Evolutionary conservation across 2,113 vertebrate genomes (phyloP), one percentile per base, ranked within the genome.

Genomic region (Ammodytes marinus): DNA sequence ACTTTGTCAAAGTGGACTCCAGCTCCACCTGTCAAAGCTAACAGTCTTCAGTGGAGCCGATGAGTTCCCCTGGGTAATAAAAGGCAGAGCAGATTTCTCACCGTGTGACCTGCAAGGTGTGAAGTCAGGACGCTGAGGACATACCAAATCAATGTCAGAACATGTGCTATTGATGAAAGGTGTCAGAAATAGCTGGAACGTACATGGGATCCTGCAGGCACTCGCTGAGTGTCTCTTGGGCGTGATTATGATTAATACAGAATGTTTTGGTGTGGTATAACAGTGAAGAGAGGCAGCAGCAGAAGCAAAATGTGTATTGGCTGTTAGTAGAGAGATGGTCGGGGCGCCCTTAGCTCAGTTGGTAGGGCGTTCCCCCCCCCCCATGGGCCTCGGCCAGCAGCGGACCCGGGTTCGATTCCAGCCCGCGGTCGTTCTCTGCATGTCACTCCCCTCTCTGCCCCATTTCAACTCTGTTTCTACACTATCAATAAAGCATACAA

Each of bases 71-170:
- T 0, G 91, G 91, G 94, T 91, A 90, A 90, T 90, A 86, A 89
- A 89, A 47, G 3, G 52, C 52, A 74, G 88, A 74, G 88, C 84
- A 77, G 87, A 54, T 87, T 88, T 90, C 73, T 61, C 89, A 82
- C 83, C 39, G 12, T 45, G 82, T 90, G 89, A 94, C 93, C 92
- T 78, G 79, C 60, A 54, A 86, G 90, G 82, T 85, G 87, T 66
- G 74, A 73, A 90, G 76, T 78, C 82, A 66, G 88, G 87, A 92
- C 91, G 35, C 84, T 6, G 79, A 88, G 84, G 91, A 92, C 93
- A 86, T 71, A 82, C 86, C 87, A 94, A 27, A 94, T 95, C 93
- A 92, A 93, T 95, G 92, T 92, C 90, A 91, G 86, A 87, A 90
- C 91, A 92, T 83, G 79, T 63, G 86, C 61, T 91, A 90, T 90